Conservation (phyloP, 2,888 invertebrate species). For the Crossocerus cetratus region DNA sequence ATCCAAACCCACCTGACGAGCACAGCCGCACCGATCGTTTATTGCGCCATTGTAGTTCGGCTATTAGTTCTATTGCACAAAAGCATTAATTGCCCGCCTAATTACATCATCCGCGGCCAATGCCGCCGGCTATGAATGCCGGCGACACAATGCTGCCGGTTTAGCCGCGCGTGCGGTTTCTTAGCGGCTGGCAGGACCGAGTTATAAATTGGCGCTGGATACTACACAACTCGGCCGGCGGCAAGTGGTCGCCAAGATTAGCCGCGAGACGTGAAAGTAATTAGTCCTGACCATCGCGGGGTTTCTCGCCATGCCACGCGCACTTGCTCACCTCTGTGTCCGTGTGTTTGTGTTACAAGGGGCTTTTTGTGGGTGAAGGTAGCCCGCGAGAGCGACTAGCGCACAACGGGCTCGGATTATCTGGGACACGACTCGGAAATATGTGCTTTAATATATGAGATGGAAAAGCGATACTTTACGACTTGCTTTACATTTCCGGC, state of each 20-base stretch:
- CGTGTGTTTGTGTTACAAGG: constrained; percentile 11
- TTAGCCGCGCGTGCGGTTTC: constrained; percentile 12
- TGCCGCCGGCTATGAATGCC: constrained; percentile 12
- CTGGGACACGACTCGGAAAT: too few relatives aligned
- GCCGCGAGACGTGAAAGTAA: constrained; percentile 50
- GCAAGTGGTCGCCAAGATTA: constrained; percentile 31
- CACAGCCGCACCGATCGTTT: neutral
- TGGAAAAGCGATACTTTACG: neutral
- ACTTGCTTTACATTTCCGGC: neutral
- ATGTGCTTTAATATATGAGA: neutral
- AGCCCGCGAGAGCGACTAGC: too few relatives aligned
- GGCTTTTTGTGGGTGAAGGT: too few relatives aligned
- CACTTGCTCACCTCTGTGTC: constrained; percentile 42
- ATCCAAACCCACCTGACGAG: too few relatives aligned
- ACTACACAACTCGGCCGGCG: constrained; percentile 17
- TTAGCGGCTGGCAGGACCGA: constrained; percentile 12
- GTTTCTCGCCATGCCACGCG: constrained; percentile 50
- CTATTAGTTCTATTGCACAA: constrained; percentile 9
- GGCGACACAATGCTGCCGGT: constrained; percentile 10
- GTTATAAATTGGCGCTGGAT: constrained; percentile 32
- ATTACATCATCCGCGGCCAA: constrained; percentile 8
- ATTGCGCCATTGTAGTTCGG: constrained; percentile 5
- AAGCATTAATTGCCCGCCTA: constrained; percentile 10
- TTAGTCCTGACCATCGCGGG: constrained; percentile 55
- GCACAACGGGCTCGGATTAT: too few relatives aligned